Evolutionary conservation across 2,888 invertebrate species (phyloP).

Genomic region (Heliconius hortense): DNA sequence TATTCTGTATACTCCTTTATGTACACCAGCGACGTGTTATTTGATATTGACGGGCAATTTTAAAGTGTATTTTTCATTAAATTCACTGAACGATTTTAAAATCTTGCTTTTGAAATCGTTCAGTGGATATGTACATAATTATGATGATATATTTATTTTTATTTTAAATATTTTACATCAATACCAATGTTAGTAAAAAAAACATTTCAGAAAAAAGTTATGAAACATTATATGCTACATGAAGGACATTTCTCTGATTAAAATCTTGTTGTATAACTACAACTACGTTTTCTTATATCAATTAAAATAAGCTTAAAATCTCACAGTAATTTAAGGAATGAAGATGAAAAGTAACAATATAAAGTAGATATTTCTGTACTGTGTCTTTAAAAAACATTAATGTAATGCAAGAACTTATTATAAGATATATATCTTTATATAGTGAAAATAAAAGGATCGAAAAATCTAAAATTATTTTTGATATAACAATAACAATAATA

Average conservation of each 20-base stretch:
- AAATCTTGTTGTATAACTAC: slow-evolving; percentile 34
- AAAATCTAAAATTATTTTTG: slow-evolving; percentile 6
- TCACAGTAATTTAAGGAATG: not conserved
- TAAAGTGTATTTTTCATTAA: slow-evolving; percentile 26
- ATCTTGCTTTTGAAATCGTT: not conserved
- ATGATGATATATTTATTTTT: not conserved
- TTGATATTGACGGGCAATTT: slow-evolving; percentile 44
- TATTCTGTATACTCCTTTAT: slow-evolving; percentile 54
- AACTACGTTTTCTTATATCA: slow-evolving; percentile 42
- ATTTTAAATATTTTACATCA: too few relatives aligned
- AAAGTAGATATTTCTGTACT: not conserved
- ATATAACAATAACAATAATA: slow-evolving; percentile 14
- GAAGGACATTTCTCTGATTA: too few relatives aligned
- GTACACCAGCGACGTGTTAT: slow-evolving; percentile 51
- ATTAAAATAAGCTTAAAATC: slow-evolving; percentile 22
- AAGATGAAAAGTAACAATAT: not conserved
- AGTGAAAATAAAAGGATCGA: not conserved
- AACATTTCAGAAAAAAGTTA: too few relatives aligned
- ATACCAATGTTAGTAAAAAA: too few relatives aligned
- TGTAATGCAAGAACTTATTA: not conserved
- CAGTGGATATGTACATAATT: not conserved
- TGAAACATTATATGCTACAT: too few relatives aligned
- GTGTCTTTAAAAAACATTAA: not conserved
- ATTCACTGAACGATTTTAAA: too few relatives aligned
- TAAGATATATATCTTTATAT: not conserved